Evolutionary conservation across 2,888 invertebrate genomes (phyloP).

Genomic region (Drosophila anceps): DNA sequence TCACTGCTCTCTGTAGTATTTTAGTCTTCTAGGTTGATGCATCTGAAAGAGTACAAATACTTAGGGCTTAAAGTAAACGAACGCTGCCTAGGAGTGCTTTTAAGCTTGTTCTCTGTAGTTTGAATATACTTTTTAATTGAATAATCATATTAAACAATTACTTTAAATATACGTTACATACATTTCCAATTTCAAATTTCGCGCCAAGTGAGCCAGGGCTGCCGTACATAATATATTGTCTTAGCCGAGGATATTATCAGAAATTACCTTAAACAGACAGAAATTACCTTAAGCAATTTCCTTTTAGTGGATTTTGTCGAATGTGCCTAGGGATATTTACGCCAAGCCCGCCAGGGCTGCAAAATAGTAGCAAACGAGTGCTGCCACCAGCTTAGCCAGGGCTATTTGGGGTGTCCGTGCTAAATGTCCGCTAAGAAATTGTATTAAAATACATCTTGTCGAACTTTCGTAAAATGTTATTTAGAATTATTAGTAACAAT

Average conservation of each 20-base stretch:
- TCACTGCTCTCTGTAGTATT: conserved; percentile 15
- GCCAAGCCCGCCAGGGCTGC: not conserved
- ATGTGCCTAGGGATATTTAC: not conserved
- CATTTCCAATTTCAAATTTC: not conserved
- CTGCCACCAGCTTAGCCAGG: no score
- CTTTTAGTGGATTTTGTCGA: not conserved
- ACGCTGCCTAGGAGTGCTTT: not conserved
- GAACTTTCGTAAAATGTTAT: no score
- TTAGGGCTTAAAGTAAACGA: not conserved
- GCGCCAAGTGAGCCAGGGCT: not conserved
- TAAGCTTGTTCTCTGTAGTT: not conserved
- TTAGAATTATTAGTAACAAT: no score
- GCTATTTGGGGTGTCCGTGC: not conserved
- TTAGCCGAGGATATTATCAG: no score
- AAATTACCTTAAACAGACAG: no score
- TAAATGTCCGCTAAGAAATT: no score
- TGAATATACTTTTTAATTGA: not conserved
- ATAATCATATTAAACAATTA: not conserved
- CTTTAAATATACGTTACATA: no score
- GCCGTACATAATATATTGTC: not conserved
- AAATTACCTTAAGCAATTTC: not conserved
- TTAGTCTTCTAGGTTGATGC: not conserved
- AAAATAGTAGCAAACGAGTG: not conserved
- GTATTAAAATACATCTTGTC: no score
- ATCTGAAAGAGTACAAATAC: conserved; percentile 28